Conservation (phyloP, 2,113 vertebrate species). For the Verasper variegatus region DNA sequence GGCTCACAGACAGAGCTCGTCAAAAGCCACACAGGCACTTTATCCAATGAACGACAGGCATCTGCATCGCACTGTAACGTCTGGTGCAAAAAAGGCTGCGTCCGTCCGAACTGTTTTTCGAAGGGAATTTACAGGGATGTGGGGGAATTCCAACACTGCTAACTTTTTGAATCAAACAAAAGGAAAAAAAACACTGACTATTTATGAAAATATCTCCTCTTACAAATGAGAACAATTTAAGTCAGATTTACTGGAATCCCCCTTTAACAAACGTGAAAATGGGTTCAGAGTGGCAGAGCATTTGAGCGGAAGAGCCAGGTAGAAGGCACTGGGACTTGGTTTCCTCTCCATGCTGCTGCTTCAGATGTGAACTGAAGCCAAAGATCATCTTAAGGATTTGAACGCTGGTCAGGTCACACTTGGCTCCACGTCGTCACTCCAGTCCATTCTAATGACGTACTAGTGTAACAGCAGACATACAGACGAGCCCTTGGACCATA, state of each 20-base stretch:
- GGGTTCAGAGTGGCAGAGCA: neutral
- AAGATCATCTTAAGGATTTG: slow-evolving; percentile 4
- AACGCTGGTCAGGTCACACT: slow-evolving; percentile 13
- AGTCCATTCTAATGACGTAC: slow-evolving; percentile 25
- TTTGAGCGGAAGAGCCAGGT: slow-evolving; percentile 23
- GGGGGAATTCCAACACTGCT: slow-evolving; percentile 19
- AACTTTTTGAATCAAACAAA: slow-evolving; percentile 6
- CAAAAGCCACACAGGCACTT: slow-evolving; percentile 74
- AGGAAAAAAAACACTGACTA: neutral
- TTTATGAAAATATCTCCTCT: neutral
- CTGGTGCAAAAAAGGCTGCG: slow-evolving; percentile 54
- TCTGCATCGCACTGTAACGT: slow-evolving; percentile 39
- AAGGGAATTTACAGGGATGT: slow-evolving; percentile 5
- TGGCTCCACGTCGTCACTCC: neutral
- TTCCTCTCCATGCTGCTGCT: slow-evolving; percentile 32
- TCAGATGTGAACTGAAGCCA: slow-evolving; percentile 18
- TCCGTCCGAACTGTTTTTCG: slow-evolving; percentile 25
- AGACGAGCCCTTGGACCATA: slow-evolving; percentile 12
- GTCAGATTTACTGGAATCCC: slow-evolving; percentile 25
- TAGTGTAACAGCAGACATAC: slow-evolving; percentile 23
- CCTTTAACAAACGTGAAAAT: slow-evolving; percentile 10
- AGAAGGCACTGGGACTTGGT: slow-evolving; percentile 69
- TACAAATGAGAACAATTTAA: neutral
- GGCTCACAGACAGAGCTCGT: slow-evolving; percentile 6
- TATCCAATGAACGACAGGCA: slow-evolving; percentile 51